Evolutionary conservation across 2,888 invertebrate species (phyloP), one percentile per base, ranked within the genome.

Genomic region (Melinopterus prodromus): DNA sequence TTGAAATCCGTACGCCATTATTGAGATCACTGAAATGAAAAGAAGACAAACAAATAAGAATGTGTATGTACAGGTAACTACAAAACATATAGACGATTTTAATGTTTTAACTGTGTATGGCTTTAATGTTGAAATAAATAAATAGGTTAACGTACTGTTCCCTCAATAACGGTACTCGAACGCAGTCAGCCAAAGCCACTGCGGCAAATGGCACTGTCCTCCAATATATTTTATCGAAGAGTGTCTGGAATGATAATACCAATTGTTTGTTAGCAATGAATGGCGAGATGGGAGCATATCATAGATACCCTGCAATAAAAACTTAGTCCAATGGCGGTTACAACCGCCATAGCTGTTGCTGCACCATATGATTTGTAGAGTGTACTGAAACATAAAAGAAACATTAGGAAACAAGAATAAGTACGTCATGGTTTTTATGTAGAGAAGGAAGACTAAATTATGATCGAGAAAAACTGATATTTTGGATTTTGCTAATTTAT

Each of bases 91-190:
- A 26, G 26, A 26, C 26, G 2, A 26, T 26, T 26, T 26, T 2
- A 26, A 3, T 26, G 26, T 26, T 3, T 26, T 26, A 26, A 26
- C 26, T 26, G 26, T 26, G 26, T n/a, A n/a, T n/a, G n/a, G n/a
- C n/a, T n/a, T n/a, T n/a, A n/a, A n/a, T n/a, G 98, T 92, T 92
- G 88, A 0, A 92, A 82, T 12, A 95, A 35, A 1, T 26, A 26
- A 26, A 26, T 2, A 26, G 26, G 26, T 26, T 12, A 53, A 74
- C 91, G 88, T 89, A 96, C 96, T 92, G 93, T 89, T 95, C 94
- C 87, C 99, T 93, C 99, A 99, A 99, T 92, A 98, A 93, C 7
- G 99, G 99, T 86, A 99, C 98, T 90, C 99, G 99, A 87, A 99
- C 96, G 88, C 97, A 98, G 90, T 99, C 99, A 76, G 99, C 99